Base-by-base conservation (phyloP, 2,797 vertebrate species). In the Hoplostethus atlanticus region DNA sequence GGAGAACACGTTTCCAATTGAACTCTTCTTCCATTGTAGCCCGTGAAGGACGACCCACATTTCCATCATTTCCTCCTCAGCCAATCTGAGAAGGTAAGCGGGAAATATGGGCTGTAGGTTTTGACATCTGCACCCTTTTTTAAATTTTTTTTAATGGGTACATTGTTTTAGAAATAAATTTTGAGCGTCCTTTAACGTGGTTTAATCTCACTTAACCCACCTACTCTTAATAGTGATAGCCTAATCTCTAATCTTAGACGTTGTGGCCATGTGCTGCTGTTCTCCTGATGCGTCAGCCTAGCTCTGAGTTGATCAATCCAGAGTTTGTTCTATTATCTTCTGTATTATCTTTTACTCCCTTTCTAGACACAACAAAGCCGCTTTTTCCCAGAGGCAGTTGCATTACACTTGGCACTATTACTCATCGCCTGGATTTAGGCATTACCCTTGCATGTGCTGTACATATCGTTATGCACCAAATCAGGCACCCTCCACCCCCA, bases 51-150 rank as follows among this genome's bases (percentile, higher is more conserved):
- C 67, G 98, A 99, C 92, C 97, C 97, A 79, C 97, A 98, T 92
- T 99, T 99, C 61, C 97, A 97, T 91, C 98, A 99, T 92, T 99
- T 99, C 91, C 95, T 99, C 72, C 96, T 99, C 85, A 99, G 97
- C 95, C 98, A 99, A 93, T 97, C 97, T 61, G 97, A 99, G 90
- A 99, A 99, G 97, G 98, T 99, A 94, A 89, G 90, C 62, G 53
- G n/a, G 38, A 53, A 9, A 12, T 34, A 44, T 55, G 28, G 5
- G 28, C 28, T 55, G 5, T 55, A 6, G 13, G 25, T 1, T 16
- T 7, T 53, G 21, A 57, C 10, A 44, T 21, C 36, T 60, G 16
- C 11, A n/a, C 12, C 10, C 13, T 0, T 7, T 0, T 12, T n/a
- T 9, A 47, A 2, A 21, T n/a, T n/a, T n/a, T 47, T n/a, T n/a